Percentiles rank a stretch among this genome's conserved stretches.
phyloP scores from a whole-genome alignment of 2,888 invertebrate species.

The Julus scandinavius region DNA sequence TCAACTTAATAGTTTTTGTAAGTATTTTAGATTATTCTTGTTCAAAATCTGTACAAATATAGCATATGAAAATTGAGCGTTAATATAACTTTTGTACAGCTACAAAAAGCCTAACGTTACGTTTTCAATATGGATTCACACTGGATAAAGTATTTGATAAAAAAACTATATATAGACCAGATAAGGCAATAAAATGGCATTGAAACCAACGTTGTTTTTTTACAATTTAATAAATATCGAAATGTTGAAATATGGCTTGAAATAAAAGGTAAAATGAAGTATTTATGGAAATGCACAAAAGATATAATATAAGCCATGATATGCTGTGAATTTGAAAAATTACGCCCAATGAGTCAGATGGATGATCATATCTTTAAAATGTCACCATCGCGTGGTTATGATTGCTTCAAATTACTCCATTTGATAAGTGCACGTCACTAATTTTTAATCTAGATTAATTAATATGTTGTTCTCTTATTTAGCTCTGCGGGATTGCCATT shows the following conservation, averaged over 20 bases:
- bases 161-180: not conserved
- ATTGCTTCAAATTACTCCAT: not conserved
- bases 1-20: constrained; percentile 2
- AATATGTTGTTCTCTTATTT: constrained; percentile 65
- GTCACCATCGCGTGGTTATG: not conserved
- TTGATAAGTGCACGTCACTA: not conserved
- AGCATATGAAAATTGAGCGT: not conserved
- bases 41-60: not conserved
- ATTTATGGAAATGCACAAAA: no score
- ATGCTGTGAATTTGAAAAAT: not conserved
- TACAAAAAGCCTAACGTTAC: not conserved
- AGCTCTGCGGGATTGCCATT: constrained; percentile 90
- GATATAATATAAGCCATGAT: no score
- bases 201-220: not conserved
- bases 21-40: not conserved
- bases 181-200: not conserved
- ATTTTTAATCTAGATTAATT: not conserved
- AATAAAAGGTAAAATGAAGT: no score
- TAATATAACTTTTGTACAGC: not conserved
- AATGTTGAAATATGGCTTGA: no score
- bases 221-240: no score
- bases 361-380: not conserved
- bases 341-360: not conserved
- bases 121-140: not conserved
- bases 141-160: not conserved